A percentile compares a stretch with the other conserved stretches of the same genome.
These are phyloP conservation scores for Cyprinella venusta DNA, from an alignment of 2,797 vertebrate species.

Conservation along the genomic window DNA sequence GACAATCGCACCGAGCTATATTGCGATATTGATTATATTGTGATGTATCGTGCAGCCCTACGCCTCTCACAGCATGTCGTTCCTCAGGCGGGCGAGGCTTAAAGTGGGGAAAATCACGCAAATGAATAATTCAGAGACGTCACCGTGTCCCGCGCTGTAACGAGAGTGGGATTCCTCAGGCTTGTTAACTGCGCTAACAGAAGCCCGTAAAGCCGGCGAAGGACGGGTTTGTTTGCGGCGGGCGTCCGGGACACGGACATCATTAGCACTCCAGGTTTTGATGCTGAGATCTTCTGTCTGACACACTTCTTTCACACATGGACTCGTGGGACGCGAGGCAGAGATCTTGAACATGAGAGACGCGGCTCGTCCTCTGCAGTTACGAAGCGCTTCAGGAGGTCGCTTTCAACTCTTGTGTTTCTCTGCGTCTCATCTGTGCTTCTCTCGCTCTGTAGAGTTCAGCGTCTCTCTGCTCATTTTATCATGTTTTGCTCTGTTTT, in stretches of 20 bases:
- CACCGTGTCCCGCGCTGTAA: conserved; percentile 39
- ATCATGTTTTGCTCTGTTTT: background rate
- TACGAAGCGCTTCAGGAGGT: background rate
- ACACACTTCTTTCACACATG: conserved; percentile 29
- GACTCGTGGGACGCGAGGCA: conserved; percentile 28
- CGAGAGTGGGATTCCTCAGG: conserved; percentile 45
- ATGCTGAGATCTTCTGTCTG: conserved; percentile 32
- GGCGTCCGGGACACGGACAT: conserved; percentile 44
- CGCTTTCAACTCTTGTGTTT: background rate
- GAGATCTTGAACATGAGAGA: conserved; percentile 6
- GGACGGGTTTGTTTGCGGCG: background rate
- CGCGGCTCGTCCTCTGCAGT: background rate
- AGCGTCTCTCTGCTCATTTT: background rate
- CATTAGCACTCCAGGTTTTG: conserved; percentile 46
- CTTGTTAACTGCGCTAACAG: conserved; percentile 42
- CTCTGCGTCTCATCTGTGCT: background rate
- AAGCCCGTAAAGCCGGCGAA: conserved; percentile 30
- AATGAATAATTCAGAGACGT: conserved; percentile 58
- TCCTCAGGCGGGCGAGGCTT: conserved; percentile 22
- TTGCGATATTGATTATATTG: background rate
- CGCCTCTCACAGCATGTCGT: background rate
- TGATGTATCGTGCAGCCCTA: background rate
- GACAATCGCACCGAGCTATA: background rate
- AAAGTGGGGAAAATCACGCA: conserved; percentile 47
- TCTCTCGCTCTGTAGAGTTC: conserved; percentile 7